Base-by-base conservation (phyloP, 2,797 vertebrate genomes). In the Pseudochirops corinnae region DNA sequence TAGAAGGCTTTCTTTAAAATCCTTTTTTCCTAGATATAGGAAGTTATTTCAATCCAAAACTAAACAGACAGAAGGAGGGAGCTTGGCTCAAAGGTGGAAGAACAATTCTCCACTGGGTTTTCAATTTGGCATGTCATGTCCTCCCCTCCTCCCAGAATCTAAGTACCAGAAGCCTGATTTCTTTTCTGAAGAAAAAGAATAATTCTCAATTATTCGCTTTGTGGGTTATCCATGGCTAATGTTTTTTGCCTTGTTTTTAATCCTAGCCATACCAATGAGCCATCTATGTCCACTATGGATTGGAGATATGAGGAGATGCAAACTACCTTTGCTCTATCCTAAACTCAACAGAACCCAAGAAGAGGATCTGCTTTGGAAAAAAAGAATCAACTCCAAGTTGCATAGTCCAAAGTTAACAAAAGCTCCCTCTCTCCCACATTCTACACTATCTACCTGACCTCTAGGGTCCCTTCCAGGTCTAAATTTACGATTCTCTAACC, bases 101-200 rank as follows among this genome's bases (percentile, higher is more conserved):
- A 33, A 53, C 10, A 3, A 4, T 28, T 3, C 60, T 56, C 92
- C 94, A 39, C 33, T 26, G 26, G 9, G 55, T 60, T 91, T 9
- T 50, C 90, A 9, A 50, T 0, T 24, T 1, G 55, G 55, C 57
- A 31, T 24, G 39, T 28, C 56, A 56, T 0, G 5, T 1, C 46
- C 31, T 4, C 0, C 0, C 31, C 11, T 0, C 0, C 2, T 21
- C 14, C 0, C 39, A 26, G 11, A 82, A 90, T 56, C 55, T 31
- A 0, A 53, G 31, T 0, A 1, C 50, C 1, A n/a, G 39, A 55
- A 3, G 4, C 39, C 50, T 1, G 29, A 12, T 4, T 0, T 1
- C 57, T 5, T 33, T 55, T 31, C 94, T 18, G 14, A 4, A 26
- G 46, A 1, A 24, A 24, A 57, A 21, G 4, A 52, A 9, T 4